Base-by-base conservation (phyloP, 2,888 invertebrate genomes). In the Tenthredo scrophulariae region DNA sequence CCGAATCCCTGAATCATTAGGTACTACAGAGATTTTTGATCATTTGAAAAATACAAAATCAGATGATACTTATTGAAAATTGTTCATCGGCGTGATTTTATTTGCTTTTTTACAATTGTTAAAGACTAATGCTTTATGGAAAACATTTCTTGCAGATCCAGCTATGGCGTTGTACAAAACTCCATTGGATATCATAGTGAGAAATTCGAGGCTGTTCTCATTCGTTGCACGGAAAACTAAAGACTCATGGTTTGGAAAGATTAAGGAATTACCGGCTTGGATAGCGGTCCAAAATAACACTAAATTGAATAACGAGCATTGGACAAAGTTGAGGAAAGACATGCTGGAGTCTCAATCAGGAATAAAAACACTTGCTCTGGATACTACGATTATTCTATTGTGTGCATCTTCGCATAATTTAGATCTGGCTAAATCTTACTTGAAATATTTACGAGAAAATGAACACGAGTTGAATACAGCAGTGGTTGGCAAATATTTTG, bases 381-480 rank as follows among this genome's bases (percentile, higher is more conserved):
- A 97, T 93, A 95, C 95, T 54, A 90, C 95, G 0, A 94, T 96
- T 62, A 90, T 97, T 62, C 94, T 95, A 85, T 89, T 94, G 29
- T 95, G 96, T 91, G 89, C 93, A 9, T 89, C 89, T 5, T 88
- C 90, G 0, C 93, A 93, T 46, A 93, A 95, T 67, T 92, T 95
- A 79, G 90, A 94, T 74, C 90, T 94, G 50, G 96, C 95, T 0
- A 93, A 94, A 85, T 95, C 94, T 46, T 97, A 96, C 93, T 92
- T 96, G 0, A 91, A 94, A 7, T 95, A 95, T 93, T 91, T 97
- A 54, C 93, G 93, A 87, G 90, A 89, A 0, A 93, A 93, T 84
- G 93, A 94, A 54, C 91, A 93, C 22, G 92, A 94, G 79, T 92
- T 95, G 2, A 95, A 95, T 92, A 89, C 96, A 54, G 96, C 96